Percentiles rank a stretch among this genome's conserved stretches.
Conservation (phyloP, 2,113 vertebrate species). For the Tetrax tetrax region DNA sequence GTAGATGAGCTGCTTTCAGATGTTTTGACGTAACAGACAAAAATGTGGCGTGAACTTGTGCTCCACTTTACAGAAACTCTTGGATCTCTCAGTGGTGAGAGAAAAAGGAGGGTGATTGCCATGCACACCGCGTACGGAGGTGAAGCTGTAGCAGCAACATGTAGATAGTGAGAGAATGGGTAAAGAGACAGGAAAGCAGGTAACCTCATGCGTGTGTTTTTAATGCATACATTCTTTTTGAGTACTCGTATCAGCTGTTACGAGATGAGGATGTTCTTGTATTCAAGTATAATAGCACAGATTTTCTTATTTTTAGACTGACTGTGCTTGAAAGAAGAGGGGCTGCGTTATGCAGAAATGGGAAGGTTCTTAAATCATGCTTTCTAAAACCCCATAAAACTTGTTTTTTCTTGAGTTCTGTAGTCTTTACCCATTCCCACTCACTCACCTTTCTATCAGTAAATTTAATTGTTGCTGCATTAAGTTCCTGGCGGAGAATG, state of each 20-base stretch:
- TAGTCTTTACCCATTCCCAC: neutral
- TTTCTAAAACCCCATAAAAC: neutral
- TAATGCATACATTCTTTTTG: neutral
- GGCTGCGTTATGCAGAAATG: neutral
- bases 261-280: neutral
- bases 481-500: conserved; percentile 36
- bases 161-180: neutral
- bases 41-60: neutral
- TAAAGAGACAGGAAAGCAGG: neutral
- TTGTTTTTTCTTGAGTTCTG: neutral
- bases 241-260: neutral
- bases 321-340: neutral
- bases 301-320: neutral
- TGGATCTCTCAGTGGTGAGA: neutral
- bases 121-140: neutral
- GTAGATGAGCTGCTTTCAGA: neutral
- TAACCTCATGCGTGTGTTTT: neutral
- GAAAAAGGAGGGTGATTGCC: neutral
- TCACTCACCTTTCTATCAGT: conserved; percentile 10
- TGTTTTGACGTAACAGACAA: neutral
- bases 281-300: neutral
- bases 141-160: neutral
- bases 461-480: neutral
- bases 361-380: neutral
- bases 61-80: neutral